Evolutionary conservation across 2,797 vertebrate genomes (phyloP).

Genomic region (Anolis apletophallus): DNA sequence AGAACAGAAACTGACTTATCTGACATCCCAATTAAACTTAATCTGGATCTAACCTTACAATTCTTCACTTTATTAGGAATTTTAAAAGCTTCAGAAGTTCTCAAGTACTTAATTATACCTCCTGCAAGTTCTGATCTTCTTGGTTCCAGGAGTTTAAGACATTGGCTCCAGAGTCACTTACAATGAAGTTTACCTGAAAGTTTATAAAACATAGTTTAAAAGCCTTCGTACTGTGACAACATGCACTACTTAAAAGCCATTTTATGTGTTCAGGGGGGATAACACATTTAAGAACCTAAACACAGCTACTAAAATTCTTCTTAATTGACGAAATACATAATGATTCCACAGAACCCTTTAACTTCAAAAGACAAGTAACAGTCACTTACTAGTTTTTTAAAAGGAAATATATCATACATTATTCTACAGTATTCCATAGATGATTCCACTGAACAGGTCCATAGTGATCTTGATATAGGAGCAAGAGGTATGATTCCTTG

Average conservation of each 20-base stretch:
- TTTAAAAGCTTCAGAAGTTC: background rate
- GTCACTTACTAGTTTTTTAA: conserved; percentile 89
- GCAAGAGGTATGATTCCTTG: conserved; percentile 96
- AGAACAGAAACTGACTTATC: background rate
- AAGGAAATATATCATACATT: conserved; percentile 95
- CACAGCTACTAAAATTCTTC: background rate
- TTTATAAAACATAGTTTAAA: conserved; percentile 36
- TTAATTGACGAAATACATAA: background rate
- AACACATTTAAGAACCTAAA: background rate
- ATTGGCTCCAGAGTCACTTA: conserved; percentile 97
- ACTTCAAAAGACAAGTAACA: conserved; percentile 7
- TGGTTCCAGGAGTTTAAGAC: conserved; percentile 95
- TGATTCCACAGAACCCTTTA: background rate
- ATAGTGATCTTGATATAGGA: conserved; percentile 97
- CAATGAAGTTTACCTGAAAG: conserved; percentile 94
- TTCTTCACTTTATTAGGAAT: conserved; percentile 12
- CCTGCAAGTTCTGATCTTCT: conserved; percentile 94
- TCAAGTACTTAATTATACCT: conserved; percentile 80
- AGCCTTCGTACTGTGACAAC: background rate
- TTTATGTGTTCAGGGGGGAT: background rate
- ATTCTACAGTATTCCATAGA: conserved; percentile 99
- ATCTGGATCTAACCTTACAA: background rate
- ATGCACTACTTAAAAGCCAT: background rate
- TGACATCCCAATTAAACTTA: background rate
- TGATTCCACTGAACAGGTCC: conserved; percentile 97